Percentiles rank a stretch among this genome's conserved stretches.
These are phyloP conservation scores for Zalophus californianus DNA, from an alignment of 2,797 vertebrate genomes.

Conservation along the genomic window DNA sequence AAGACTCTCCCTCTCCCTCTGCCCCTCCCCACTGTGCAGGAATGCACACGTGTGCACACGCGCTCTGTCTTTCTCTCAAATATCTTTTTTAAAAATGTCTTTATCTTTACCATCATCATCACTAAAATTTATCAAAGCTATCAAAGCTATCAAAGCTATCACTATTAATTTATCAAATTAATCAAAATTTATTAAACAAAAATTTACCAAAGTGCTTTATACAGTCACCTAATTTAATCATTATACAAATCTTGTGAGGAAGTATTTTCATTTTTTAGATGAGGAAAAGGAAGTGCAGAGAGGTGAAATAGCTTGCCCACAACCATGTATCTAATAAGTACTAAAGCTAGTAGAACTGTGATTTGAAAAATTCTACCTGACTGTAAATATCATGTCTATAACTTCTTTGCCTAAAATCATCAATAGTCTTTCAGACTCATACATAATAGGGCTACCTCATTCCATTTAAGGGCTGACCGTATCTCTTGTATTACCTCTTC, in stretches of 20 bases:
- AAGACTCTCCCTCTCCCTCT: neutral
- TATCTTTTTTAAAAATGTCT: neutral
- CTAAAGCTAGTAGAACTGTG: neutral
- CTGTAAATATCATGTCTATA: neutral
- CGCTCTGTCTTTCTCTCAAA: neutral
- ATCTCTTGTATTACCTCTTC: constrained; percentile 2
- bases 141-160: no score
- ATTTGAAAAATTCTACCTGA: constrained; percentile 4
- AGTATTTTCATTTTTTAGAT: constrained; percentile 15
- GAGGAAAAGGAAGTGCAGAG: constrained; percentile 2
- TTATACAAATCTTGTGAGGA: neutral
- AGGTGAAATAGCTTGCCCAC: constrained; percentile 5
- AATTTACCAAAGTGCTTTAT: constrained; percentile 33
- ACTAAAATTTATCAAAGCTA: constrained; percentile 43
- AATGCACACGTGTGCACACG: neutral
- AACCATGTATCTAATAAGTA: neutral
- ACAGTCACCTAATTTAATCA: constrained; percentile 22
- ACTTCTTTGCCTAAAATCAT: constrained; percentile 33
- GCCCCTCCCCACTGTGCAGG: no score
- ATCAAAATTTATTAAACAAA: no score
- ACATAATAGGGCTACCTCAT: neutral
- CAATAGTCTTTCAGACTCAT: neutral
- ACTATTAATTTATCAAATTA: no score
- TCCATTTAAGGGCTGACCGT: neutral
- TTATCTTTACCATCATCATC: constrained; percentile 29